Evolutionary conservation across 2,113 vertebrate species (phyloP).

Genomic region (Phodopus roborovskii): DNA sequence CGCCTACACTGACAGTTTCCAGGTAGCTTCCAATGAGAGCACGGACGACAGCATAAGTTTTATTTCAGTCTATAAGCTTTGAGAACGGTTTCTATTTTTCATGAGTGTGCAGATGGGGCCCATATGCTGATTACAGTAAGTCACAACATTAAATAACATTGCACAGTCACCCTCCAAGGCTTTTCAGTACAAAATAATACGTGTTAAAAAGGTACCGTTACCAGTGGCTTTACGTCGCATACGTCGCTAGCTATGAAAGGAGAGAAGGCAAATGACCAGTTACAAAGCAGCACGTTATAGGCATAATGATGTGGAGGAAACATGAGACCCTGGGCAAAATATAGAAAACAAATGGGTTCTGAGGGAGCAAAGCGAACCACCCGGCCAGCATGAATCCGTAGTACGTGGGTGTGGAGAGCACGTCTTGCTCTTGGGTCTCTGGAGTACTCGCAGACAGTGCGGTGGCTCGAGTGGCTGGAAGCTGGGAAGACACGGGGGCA

Average conservation of each 20-base stretch:
- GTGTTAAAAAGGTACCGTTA: slow-evolving; percentile 91
- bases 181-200: slow-evolving; percentile 91
- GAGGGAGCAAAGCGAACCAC: slow-evolving; percentile 86
- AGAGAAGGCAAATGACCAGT: slow-evolving; percentile 92
- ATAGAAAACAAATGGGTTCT: slow-evolving; percentile 87
- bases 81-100: slow-evolving; percentile 85
- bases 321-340: slow-evolving; percentile 91
- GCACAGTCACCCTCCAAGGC: slow-evolving; percentile 91
- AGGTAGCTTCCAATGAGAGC: slow-evolving; percentile 79
- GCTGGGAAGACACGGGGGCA: not conserved
- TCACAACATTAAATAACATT: slow-evolving; percentile 91
- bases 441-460: slow-evolving; percentile 78
- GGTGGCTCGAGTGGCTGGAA: not conserved
- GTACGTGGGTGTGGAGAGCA: slow-evolving; percentile 78
- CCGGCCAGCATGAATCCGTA: slow-evolving; percentile 82
- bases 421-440: slow-evolving; percentile 78
- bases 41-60: slow-evolving; percentile 85
- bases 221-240: slow-evolving; percentile 89
- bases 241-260: slow-evolving; percentile 87
- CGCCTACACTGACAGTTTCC: slow-evolving; percentile 82
- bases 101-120: slow-evolving; percentile 87
- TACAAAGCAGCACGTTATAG: slow-evolving; percentile 95
- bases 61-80: slow-evolving; percentile 81
- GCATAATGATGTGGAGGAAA: slow-evolving; percentile 93
- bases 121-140: slow-evolving; percentile 88